Evolutionary conservation across 2,797 vertebrate species (phyloP).

Genomic region (Syngnathus acus): DNA sequence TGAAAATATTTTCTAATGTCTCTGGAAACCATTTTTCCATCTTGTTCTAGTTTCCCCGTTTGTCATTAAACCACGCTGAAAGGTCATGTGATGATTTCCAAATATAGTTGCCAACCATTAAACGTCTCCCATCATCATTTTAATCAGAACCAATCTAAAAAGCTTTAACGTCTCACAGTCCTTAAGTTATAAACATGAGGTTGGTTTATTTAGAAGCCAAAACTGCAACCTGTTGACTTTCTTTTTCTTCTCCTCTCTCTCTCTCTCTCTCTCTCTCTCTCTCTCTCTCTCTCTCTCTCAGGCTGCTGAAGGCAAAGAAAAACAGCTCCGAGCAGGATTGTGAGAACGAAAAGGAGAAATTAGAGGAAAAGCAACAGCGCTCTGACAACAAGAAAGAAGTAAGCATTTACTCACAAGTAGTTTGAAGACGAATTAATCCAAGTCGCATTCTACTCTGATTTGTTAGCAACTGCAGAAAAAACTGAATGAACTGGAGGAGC

Average conservation of each 20-base stretch:
- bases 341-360: slow-evolving; percentile 35
- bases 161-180: not conserved
- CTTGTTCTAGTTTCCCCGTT: slow-evolving; percentile 10
- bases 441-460: not conserved
- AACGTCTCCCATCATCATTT: slow-evolving; percentile 13
- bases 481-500: slow-evolving; percentile 78
- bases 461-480: slow-evolving; percentile 81
- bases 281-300: slow-evolving; percentile 23
- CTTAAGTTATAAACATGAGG: not conserved
- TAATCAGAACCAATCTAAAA: slow-evolving; percentile 21
- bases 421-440: not conserved
- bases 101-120: slow-evolving; percentile 11
- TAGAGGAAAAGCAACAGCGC: slow-evolving; percentile 42
- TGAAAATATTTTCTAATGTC: not conserved
- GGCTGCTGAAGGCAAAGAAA: slow-evolving; percentile 53
- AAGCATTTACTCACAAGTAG: slow-evolving; percentile 6
- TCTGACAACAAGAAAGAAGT: slow-evolving; percentile 54
- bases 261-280: slow-evolving; percentile 9
- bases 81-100: slow-evolving; percentile 27
- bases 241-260: not conserved
- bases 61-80: slow-evolving; percentile 11
- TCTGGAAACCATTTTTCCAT: not conserved
- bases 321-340: slow-evolving; percentile 31
- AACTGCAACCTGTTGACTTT: slow-evolving; percentile 4
- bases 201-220: not conserved